Evolutionary conservation across 1,140 invertebrate species (phyloP).

Genomic region (Solenopsis fugax): DNA sequence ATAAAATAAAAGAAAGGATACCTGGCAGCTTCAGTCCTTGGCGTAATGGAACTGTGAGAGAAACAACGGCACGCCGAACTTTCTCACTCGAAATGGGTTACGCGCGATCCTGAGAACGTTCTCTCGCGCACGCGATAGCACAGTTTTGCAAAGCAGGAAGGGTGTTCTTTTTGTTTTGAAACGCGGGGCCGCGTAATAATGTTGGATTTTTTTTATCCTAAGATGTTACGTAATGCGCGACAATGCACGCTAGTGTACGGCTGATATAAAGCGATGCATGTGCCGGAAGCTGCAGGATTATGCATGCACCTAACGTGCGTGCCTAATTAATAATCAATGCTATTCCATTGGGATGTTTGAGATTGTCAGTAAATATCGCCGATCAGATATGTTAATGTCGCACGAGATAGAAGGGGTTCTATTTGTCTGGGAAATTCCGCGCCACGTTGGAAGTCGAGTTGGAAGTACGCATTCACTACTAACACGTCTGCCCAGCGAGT

Average conservation of each 20-base stretch:
- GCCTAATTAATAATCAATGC: slow-evolving; percentile 65
- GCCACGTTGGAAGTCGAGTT: background rate
- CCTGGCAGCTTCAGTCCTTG: background rate
- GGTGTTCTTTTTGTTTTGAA: background rate
- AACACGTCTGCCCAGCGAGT: background rate
- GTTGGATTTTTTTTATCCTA: background rate
- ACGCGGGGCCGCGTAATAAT: background rate
- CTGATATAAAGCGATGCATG: slow-evolving; percentile 47
- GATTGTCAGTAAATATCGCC: slow-evolving; percentile 36
- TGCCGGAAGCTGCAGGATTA: slow-evolving; percentile 55
- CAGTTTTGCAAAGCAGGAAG: background rate
- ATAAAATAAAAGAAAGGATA: background rate
- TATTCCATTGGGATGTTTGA: slow-evolving; percentile 56
- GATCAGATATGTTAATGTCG: slow-evolving; percentile 60
- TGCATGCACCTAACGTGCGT: slow-evolving; percentile 31
- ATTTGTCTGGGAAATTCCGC: slow-evolving; percentile 39
- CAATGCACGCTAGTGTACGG: background rate
- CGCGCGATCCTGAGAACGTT: background rate
- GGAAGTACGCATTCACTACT: background rate
- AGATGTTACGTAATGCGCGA: background rate
- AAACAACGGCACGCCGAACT: background rate
- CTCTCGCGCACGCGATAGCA: background rate
- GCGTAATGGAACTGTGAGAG: background rate
- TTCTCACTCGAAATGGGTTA: slow-evolving; percentile 1
- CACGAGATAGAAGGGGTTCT: slow-evolving; percentile 3